Evolutionary conservation across 2,113 vertebrate genomes (phyloP).

Genomic region (Bombycilla garrulus): DNA sequence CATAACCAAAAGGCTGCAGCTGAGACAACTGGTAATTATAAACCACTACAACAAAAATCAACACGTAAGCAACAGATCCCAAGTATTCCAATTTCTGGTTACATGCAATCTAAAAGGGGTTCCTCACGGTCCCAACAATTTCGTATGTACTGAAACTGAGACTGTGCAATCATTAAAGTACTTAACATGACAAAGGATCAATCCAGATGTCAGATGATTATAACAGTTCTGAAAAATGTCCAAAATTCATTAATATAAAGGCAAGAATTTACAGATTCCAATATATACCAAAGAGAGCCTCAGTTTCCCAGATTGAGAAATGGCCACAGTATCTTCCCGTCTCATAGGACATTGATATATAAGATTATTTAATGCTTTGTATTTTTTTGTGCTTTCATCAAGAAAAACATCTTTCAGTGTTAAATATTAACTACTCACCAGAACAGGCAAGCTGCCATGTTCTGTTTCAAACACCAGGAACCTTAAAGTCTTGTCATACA

Average conservation of each 20-base stretch:
- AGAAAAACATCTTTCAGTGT: neutral
- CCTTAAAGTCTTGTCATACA: slow-evolving; percentile 75
- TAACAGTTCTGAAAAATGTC: neutral
- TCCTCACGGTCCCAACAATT: neutral
- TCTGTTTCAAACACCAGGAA: slow-evolving; percentile 72
- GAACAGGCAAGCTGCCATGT: slow-evolving; percentile 60
- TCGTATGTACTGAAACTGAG: neutral
- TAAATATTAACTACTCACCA: slow-evolving; percentile 69
- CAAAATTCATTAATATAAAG: neutral
- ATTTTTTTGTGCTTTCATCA: neutral
- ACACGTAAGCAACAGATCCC: neutral
- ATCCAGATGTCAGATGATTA: neutral
- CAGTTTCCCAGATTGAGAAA: neutral
- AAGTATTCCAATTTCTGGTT: neutral
- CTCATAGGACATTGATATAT: neutral
- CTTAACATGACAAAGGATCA: neutral
- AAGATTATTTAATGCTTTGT: neutral
- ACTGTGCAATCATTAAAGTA: neutral
- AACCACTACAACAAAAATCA: neutral
- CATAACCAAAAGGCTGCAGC: neutral
- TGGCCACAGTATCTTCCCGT: neutral
- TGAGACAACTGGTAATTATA: neutral
- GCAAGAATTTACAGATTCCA: neutral
- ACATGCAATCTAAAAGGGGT: neutral
- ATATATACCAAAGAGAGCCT: neutral